Conservation (phyloP, 2,797 vertebrate species). For the Poeciliopsis gracilis region DNA sequence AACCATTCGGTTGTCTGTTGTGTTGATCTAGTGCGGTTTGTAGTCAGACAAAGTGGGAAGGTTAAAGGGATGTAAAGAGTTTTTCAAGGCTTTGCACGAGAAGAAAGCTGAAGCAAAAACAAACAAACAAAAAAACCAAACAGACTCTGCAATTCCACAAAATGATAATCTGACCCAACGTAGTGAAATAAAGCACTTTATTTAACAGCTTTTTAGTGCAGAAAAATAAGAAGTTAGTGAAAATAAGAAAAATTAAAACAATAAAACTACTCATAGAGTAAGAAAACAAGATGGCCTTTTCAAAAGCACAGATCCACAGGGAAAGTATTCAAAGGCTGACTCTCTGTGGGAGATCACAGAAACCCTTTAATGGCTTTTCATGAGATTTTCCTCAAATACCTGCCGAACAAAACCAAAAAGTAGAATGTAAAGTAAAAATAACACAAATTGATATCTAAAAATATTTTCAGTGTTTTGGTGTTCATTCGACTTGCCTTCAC, state of each 20-base stretch:
- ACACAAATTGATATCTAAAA: background rate
- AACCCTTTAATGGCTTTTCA: slow-evolving; percentile 15
- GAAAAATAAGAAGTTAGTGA: background rate
- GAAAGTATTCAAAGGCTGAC: background rate
- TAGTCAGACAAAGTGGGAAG: background rate
- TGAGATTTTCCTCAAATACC: slow-evolving; percentile 56
- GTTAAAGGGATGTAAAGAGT: background rate
- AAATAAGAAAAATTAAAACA: slow-evolving; percentile 4
- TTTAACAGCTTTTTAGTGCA: slow-evolving; percentile 13
- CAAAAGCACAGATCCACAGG: slow-evolving; percentile 11
- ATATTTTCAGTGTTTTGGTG: background rate
- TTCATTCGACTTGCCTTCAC: slow-evolving; percentile 79
- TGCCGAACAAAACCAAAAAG: slow-evolving; percentile 56
- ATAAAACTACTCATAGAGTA: slow-evolving; percentile 44
- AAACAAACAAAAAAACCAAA: background rate
- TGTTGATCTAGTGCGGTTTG: background rate
- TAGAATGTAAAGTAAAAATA: slow-evolving; percentile 8
- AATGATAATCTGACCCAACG: slow-evolving; percentile 28
- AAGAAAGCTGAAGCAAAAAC: background rate
- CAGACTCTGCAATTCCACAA: background rate
- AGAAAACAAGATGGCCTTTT: slow-evolving; percentile 8
- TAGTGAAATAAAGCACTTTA: slow-evolving; percentile 41
- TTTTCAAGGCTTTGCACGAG: background rate
- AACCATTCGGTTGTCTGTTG: background rate
- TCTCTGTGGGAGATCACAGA: background rate